These are phyloP conservation scores for Brachionus angularis DNA, from an alignment of 1,140 invertebrate genomes.

Conservation along the genomic window DNA sequence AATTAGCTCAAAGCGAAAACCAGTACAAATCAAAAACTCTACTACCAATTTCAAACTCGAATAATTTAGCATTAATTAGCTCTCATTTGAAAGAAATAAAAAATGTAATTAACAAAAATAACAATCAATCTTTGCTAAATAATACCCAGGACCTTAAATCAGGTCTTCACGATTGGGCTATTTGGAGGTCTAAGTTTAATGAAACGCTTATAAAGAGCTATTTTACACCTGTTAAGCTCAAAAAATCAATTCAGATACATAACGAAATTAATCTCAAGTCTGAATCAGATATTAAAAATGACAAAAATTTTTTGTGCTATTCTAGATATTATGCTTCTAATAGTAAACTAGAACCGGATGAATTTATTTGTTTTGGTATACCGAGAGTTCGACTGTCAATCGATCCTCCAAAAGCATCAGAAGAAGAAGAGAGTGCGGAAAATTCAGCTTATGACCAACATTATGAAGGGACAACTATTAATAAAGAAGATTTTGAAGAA, in stretches of 20 bases:
- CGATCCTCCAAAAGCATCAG: too few species aligned
- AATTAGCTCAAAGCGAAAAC: too few species aligned
- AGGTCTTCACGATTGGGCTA: conserved; percentile 34
- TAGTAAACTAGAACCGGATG: conserved; percentile 17
- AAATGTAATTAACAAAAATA: conserved; percentile 23
- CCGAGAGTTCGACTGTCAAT: too few species aligned
- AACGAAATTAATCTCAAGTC: conserved; percentile 16
- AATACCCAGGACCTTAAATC: conserved; percentile 13
- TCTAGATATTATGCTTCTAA: conserved; percentile 17
- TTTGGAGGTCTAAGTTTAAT: conserved; percentile 38
- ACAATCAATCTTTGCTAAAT: background rate
- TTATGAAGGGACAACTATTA: too few species aligned
- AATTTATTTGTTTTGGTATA: too few species aligned
- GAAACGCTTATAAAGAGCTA: conserved; percentile 15
- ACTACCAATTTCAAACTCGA: conserved; percentile 11
- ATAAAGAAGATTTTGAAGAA: too few species aligned
- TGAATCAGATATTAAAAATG: conserved; percentile 13
- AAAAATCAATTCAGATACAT: conserved; percentile 34
- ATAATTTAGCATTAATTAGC: conserved; percentile 23
- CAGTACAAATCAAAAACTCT: background rate
- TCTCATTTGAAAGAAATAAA: conserved; percentile 29
- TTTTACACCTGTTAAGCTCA: conserved; percentile 26
- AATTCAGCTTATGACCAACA: too few species aligned
- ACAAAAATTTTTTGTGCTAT: conserved; percentile 1
- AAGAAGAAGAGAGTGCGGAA: too few species aligned